A percentile compares a stretch with the other conserved stretches of the same genome.
phyloP scores from a whole-genome alignment of 2,888 invertebrate species.

The Ochropleura leucogaster region DNA sequence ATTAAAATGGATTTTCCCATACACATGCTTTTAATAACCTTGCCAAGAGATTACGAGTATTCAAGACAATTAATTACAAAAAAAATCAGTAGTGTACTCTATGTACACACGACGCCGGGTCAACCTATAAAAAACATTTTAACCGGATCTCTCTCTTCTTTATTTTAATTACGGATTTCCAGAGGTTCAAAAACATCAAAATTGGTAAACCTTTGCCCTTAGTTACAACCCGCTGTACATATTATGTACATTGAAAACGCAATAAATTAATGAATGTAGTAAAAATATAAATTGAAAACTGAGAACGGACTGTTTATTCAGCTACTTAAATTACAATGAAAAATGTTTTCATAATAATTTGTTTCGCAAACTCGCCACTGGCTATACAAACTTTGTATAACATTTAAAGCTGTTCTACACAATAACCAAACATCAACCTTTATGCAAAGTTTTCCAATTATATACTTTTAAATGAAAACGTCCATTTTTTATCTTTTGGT shows the following conservation, averaged over 20 bases:
- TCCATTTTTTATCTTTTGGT: neutral
- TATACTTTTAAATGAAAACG: neutral
- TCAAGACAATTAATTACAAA: constrained; percentile 21
- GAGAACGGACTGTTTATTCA: constrained; percentile 3
- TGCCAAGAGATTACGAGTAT: neutral
- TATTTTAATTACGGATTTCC: no score
- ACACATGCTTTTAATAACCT: neutral
- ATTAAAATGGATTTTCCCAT: constrained; percentile 23
- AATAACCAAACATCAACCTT: neutral
- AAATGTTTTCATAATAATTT: constrained; percentile 14
- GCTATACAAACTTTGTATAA: constrained; percentile 3
- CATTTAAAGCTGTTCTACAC: constrained; percentile 17
- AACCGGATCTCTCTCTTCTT: no score
- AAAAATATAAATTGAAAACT: constrained; percentile 1
- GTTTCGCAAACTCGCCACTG: neutral
- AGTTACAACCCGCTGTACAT: neutral
- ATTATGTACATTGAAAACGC: neutral
- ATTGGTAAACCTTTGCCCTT: no score
- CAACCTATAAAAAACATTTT: no score
- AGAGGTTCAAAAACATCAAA: no score
- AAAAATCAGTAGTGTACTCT: constrained; percentile 9
- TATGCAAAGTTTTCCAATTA: constrained; percentile 1
- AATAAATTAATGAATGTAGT: constrained; percentile 18
- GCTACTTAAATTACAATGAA: neutral
- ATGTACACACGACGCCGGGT: no score